Evolutionary conservation across 1,140 invertebrate species (phyloP).

Genomic region (Bombus huntii): DNA sequence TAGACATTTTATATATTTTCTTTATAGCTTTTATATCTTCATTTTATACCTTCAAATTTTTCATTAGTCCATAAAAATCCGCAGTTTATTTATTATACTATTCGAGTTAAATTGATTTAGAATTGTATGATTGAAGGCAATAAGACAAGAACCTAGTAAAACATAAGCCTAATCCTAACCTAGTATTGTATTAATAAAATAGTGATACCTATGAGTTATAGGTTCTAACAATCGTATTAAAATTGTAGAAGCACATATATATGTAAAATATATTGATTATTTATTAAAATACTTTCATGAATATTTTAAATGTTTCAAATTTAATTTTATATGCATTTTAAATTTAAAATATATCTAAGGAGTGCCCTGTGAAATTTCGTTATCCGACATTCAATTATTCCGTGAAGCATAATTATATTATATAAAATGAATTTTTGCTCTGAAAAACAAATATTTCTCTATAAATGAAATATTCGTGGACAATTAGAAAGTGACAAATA

Average conservation of each 20-base stretch:
- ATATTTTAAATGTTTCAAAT: not conserved
- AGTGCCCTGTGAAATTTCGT: not conserved
- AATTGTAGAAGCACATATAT: not conserved
- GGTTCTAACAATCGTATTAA: not conserved
- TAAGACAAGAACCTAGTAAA: too few species aligned
- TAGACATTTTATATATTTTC: too few species aligned
- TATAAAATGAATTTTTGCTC: not conserved
- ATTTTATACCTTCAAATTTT: too few species aligned
- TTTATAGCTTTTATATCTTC: too few species aligned
- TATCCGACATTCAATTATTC: not conserved
- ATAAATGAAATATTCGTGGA: not conserved
- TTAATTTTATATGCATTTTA: not conserved
- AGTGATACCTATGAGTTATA: not conserved
- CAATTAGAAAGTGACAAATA: not conserved
- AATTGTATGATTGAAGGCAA: not conserved
- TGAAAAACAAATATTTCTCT: not conserved
- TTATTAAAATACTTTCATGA: not conserved
- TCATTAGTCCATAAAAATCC: too few species aligned
- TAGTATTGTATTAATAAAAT: too few species aligned
- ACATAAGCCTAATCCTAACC: too few species aligned
- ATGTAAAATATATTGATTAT: not conserved
- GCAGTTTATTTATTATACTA: too few species aligned
- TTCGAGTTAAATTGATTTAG: not conserved
- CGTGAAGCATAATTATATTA: not conserved
- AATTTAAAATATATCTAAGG: not conserved